These are phyloP conservation scores for Caenorhabditis parvicauda DNA, from an alignment of 2,888 invertebrate genomes.

Conservation along the genomic window DNA sequence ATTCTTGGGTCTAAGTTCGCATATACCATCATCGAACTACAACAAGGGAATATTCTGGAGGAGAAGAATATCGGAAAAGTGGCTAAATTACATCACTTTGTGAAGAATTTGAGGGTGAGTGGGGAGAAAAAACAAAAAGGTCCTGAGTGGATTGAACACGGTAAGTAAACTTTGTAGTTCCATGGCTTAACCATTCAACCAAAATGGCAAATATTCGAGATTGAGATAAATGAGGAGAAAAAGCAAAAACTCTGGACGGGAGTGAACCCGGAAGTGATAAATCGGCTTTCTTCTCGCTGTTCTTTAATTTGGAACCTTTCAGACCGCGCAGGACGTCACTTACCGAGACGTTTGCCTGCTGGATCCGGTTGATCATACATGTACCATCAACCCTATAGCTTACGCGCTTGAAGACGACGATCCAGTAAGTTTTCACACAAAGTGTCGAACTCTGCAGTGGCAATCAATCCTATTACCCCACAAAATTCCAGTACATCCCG, in stretches of 20 bases:
- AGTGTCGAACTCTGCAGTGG: not conserved
- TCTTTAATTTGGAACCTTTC: no score
- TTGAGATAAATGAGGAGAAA: no score
- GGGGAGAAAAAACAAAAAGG: no score
- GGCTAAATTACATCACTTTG: conserved; percentile 33
- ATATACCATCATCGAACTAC: conserved; percentile 52
- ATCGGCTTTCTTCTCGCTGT: no score
- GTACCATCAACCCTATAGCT: conserved; percentile 34
- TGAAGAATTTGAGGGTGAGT: conserved; percentile 31
- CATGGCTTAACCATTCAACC: no score
- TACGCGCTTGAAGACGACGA: conserved; percentile 33
- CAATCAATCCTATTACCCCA: no score
- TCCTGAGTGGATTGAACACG: no score
- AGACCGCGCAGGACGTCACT: conserved; percentile 21
- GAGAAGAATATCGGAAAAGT: conserved; percentile 29
- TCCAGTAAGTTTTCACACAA: conserved; percentile 8
- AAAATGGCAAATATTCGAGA: no score
- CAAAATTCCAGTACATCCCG: conserved; percentile 18
- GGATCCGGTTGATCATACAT: conserved; percentile 24
- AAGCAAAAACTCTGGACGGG: no score
- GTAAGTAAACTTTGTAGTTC: no score
- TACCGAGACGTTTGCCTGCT: conserved; percentile 19
- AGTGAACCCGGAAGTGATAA: no score
- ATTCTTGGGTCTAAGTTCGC: conserved; percentile 57
- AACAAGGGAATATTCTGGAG: conserved; percentile 39